phyloP scores from a whole-genome alignment of 1,140 invertebrate species.

The Palaemon carinicauda region DNA sequence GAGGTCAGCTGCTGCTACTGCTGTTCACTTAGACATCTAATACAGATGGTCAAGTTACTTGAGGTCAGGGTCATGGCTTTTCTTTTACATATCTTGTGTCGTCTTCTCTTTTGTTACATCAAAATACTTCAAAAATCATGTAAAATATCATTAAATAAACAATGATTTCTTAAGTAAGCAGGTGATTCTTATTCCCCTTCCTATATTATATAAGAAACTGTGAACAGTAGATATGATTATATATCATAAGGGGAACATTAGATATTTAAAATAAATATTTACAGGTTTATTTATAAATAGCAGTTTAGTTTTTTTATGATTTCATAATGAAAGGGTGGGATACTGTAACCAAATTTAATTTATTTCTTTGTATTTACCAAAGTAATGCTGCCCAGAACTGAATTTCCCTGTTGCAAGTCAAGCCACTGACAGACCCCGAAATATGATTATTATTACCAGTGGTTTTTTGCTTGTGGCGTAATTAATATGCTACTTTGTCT shows the following conservation, averaged over 20 bases:
- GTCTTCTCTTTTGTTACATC: constrained; percentile 43
- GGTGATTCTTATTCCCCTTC: not conserved
- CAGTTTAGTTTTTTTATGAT: too few species aligned
- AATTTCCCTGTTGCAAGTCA: too few species aligned
- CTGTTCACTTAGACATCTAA: not conserved
- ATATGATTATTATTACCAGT: too few species aligned
- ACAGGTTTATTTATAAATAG: too few species aligned
- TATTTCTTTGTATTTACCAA: too few species aligned
- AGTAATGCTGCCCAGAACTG: too few species aligned
- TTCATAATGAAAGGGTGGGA: too few species aligned
- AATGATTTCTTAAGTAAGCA: constrained; percentile 54
- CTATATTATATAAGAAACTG: not conserved
- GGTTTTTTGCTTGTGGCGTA: too few species aligned
- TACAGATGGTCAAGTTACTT: not conserved
- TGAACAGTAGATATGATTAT: not conserved
- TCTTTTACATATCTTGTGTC: constrained; percentile 50
- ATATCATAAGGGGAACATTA: not conserved
- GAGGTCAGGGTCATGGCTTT: constrained; percentile 30
- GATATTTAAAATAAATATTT: not conserved
- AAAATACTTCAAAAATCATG: constrained; percentile 52
- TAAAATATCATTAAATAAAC: constrained; percentile 55
- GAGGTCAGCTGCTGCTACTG: not conserved
- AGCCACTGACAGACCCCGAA: too few species aligned
- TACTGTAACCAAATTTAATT: too few species aligned
- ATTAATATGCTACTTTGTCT: too few species aligned